Conservation (phyloP, 2,113 vertebrate genomes). For the Salminus brasiliensis region DNA sequence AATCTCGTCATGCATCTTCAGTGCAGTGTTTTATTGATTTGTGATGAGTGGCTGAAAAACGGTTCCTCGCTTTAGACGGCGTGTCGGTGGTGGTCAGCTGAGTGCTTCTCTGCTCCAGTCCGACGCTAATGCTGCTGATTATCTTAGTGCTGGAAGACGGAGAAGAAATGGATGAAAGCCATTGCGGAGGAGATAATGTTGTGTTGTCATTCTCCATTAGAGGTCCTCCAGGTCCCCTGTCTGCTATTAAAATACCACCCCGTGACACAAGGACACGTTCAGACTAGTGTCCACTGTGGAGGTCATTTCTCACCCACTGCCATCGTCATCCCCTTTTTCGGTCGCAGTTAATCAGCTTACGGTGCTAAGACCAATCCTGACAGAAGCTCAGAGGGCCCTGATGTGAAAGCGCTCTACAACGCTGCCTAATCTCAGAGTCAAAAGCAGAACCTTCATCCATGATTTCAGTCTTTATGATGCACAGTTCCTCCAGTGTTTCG, state of each 20-base stretch:
- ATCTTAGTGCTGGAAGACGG: not conserved
- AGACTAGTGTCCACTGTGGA: not conserved
- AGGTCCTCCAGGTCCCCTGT: not conserved
- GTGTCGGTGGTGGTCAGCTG: not conserved
- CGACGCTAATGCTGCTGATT: not conserved
- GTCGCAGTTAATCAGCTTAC: constrained; percentile 5
- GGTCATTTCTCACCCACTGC: not conserved
- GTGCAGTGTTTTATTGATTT: not conserved
- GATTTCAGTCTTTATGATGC: too few relatives aligned
- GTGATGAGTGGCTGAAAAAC: not conserved
- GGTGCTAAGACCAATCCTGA: not conserved
- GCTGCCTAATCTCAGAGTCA: too few relatives aligned
- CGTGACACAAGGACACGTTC: not conserved
- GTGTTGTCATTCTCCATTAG: not conserved
- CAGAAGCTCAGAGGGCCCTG: not conserved
- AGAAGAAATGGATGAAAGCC: not conserved
- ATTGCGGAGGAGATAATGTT: not conserved
- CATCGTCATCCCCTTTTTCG: constrained; percentile 9
- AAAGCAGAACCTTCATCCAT: too few relatives aligned
- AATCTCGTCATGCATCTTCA: constrained; percentile 3
- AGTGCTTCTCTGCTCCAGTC: not conserved
- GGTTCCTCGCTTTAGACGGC: not conserved
- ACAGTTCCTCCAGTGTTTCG: too few relatives aligned
- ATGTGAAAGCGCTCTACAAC: too few relatives aligned
- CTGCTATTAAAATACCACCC: not conserved